Percentiles rank a stretch among this genome's conserved stretches.
These are phyloP conservation scores for Mesorhabditis belari DNA, from an alignment of 2,888 invertebrate species.

Conservation along the genomic window DNA sequence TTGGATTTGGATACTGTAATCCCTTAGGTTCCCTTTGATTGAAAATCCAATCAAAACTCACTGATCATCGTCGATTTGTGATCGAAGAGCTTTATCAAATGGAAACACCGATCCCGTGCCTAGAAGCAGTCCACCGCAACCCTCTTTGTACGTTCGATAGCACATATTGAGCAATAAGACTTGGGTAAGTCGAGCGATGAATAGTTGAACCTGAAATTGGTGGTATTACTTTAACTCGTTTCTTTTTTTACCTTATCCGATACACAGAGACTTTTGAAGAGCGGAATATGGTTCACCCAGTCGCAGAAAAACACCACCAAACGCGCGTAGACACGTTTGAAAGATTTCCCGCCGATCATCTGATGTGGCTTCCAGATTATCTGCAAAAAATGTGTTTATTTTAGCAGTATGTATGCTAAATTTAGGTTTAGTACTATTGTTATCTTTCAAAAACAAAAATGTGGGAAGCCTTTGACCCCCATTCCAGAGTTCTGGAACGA, in stretches of 20 bases:
- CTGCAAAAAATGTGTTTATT: constrained; percentile 9
- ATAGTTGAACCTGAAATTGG: constrained; percentile 11
- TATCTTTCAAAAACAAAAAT: too few relatives aligned
- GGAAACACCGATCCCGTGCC: constrained; percentile 27
- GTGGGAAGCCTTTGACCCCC: neutral
- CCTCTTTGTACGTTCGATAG: constrained; percentile 16
- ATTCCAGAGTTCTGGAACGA: neutral
- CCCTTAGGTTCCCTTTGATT: too few relatives aligned
- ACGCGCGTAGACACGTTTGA: constrained; percentile 18
- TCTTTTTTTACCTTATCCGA: constrained; percentile 14
- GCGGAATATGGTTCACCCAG: constrained; percentile 17
- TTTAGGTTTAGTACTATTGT: too few relatives aligned
- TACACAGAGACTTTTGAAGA: constrained; percentile 13
- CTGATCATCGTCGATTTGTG: neutral
- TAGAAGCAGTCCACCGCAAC: constrained; percentile 20
- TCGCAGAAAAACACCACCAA: constrained; percentile 21
- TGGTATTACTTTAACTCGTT: neutral
- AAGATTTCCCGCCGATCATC: constrained; percentile 14
- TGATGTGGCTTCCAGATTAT: constrained; percentile 23
- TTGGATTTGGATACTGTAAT: too few relatives aligned
- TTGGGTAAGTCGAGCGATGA: constrained; percentile 21
- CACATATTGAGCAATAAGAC: constrained; percentile 21
- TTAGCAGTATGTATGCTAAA: neutral
- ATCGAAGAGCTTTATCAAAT: constrained; percentile 14
- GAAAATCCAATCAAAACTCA: too few relatives aligned